phyloP scores from a whole-genome alignment of 2,888 invertebrate genomes.

The Scaptomyza tumidula region DNA sequence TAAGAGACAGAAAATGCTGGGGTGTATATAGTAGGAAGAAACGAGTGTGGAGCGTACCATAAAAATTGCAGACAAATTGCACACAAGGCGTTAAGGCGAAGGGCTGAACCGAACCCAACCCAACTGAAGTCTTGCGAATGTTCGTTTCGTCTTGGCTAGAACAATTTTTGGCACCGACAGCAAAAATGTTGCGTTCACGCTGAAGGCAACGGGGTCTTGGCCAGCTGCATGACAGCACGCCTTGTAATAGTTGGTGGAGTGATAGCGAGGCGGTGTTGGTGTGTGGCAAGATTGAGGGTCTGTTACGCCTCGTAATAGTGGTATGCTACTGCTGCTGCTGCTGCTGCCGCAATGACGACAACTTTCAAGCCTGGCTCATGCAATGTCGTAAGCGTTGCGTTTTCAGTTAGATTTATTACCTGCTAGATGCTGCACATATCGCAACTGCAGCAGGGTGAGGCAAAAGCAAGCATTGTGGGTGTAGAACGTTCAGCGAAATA shows the following conservation, averaged over 20 bases:
- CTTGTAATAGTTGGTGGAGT: not conserved
- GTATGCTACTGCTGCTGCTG: slow-evolving; percentile 8
- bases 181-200: slow-evolving; percentile 67
- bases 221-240: slow-evolving; percentile 31
- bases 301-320: slow-evolving; percentile 37
- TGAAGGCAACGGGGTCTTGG: slow-evolving; percentile 27
- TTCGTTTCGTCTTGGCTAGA: slow-evolving; percentile 37
- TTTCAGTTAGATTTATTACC: slow-evolving; percentile 79
- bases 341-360: slow-evolving; percentile 64
- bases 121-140: slow-evolving; percentile 12
- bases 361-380: slow-evolving; percentile 70
- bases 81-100: slow-evolving; percentile 65
- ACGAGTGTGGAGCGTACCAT: slow-evolving; percentile 31
- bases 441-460: slow-evolving; percentile 10
- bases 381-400: slow-evolving; percentile 76
- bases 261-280: not conserved
- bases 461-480: not conserved
- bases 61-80: slow-evolving; percentile 78
- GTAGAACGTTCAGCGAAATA: slow-evolving; percentile 2
- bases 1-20: slow-evolving; percentile 2
- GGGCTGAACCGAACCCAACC: slow-evolving; percentile 1
- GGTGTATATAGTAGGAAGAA: not conserved
- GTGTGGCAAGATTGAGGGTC: slow-evolving; percentile 22
- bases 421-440: slow-evolving; percentile 79
- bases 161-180: slow-evolving; percentile 74